phyloP scores from a whole-genome alignment of 2,797 vertebrate genomes.

The Okamejei kenojei region DNA sequence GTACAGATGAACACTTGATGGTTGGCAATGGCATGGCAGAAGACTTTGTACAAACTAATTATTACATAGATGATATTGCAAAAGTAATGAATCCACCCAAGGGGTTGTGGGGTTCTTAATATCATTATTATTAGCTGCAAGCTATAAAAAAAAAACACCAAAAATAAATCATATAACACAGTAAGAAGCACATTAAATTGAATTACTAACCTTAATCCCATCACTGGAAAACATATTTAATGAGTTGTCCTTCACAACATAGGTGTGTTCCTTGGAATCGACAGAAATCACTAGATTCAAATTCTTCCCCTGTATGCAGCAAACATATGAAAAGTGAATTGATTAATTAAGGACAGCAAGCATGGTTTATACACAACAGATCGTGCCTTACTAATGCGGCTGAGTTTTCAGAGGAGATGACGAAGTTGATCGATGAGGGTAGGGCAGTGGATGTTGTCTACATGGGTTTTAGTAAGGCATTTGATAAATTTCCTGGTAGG shows the following conservation, averaged over 20 bases:
- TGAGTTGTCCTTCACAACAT: neutral
- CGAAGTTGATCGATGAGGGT: too few relatives aligned
- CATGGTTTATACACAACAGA: too few relatives aligned
- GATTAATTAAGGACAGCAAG: too few relatives aligned
- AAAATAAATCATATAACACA: neutral
- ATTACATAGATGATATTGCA: neutral
- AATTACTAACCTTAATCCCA: neutral
- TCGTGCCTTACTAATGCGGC: too few relatives aligned
- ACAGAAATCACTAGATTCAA: neutral
- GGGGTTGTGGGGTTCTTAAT: neutral
- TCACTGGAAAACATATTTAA: neutral
- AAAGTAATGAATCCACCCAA: neutral
- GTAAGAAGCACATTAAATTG: neutral
- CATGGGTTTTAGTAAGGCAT: too few relatives aligned
- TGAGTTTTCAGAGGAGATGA: too few relatives aligned
- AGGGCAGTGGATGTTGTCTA: too few relatives aligned
- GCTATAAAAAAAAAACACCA: neutral
- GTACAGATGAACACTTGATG: too few relatives aligned
- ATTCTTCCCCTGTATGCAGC: neutral
- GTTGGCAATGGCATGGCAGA: too few relatives aligned
- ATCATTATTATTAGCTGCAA: neutral
- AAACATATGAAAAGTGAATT: slow-evolving; percentile 3
- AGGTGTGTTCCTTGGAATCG: neutral
- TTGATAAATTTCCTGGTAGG: too few relatives aligned
- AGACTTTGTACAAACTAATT: neutral